Evolutionary conservation across 1,140 invertebrate species (phyloP).

Genomic region (Anastrepha ludens): DNA sequence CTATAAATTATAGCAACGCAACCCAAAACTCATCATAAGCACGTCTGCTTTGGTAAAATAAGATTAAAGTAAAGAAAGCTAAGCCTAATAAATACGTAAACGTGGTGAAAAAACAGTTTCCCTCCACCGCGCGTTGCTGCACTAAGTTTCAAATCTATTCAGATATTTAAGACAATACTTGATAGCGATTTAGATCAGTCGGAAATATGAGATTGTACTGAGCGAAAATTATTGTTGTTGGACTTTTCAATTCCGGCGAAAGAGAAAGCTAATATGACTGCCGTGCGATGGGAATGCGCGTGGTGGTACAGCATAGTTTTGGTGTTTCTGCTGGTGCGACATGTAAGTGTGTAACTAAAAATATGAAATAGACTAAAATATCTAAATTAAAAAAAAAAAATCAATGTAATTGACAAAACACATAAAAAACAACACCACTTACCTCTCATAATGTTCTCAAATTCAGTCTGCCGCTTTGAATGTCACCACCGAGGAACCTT

Average conservation of each 20-base stretch:
- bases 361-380: neutral
- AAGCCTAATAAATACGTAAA: neutral
- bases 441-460: neutral
- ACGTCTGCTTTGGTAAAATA: conserved; percentile 24
- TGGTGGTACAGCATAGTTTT: conserved; percentile 20
- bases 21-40: neutral
- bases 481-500: neutral
- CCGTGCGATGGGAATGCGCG: neutral
- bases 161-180: conserved; percentile 40
- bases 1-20: neutral
- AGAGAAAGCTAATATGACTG: conserved; percentile 48
- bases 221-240: neutral
- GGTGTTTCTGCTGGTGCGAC: conserved; percentile 19
- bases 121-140: neutral
- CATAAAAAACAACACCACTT: neutral
- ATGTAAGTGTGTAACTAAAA: conserved; percentile 38
- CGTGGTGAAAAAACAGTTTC: neutral
- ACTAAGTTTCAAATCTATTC: neutral
- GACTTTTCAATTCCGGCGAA: neutral
- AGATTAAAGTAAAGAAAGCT: conserved; percentile 1
- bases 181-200: conserved; percentile 22
- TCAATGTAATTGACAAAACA: neutral
- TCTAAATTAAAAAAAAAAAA: neutral
- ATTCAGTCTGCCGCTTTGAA: neutral
- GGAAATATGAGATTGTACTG: conserved; percentile 41